Evolutionary conservation across 2,797 vertebrate genomes (phyloP), one percentile per base, ranked within the genome.

Genomic region (Gallinago nigripennis): DNA sequence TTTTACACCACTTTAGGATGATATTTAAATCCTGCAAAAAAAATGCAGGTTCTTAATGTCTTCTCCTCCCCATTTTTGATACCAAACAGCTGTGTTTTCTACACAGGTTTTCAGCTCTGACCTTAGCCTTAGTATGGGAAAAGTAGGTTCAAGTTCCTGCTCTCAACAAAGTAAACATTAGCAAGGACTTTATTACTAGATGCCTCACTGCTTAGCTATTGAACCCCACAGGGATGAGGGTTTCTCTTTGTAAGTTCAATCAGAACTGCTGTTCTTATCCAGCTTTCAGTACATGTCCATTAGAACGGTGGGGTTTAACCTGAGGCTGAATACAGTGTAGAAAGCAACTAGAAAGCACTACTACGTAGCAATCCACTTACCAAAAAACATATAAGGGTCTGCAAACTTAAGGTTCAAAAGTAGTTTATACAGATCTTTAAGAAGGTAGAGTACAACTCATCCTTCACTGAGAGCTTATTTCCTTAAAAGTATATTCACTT

Each of bases 41-140:
- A 70, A 35, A 14, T 92, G 16, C 16, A 56, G 91, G 53, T 39
- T 81, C 88, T 86, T 53, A 37, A 20, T 73, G 57, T 70, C 33
- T 81, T 82, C 45, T 82, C 25, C 82, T 75, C 82, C 65, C 69
- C 48, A 60, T 87, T 92, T 93, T 91, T 86, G 54, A 46, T 66
- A 66, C 73, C 73, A 82, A 88, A 30, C 33, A 70, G 58, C 69
- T 86, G 77, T 95, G 85, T 75, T 96, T 97, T 97, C 94, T 95
- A 82, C 77, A 96, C 76, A 53, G 51, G 57, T 73, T 95, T 89
- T 96, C 96, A 96, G 85, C 86, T 94, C 86, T 76, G 96, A 93
- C 51, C 73, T 96, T 69, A 78, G 90, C 33, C 65, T 91, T 96
- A 95, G 91, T 88, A 92, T 87, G 84, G 79, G 86, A 93, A 97